Evolutionary conservation across 1,140 invertebrate genomes (phyloP).

Genomic region (Cecropterus lyciades): DNA sequence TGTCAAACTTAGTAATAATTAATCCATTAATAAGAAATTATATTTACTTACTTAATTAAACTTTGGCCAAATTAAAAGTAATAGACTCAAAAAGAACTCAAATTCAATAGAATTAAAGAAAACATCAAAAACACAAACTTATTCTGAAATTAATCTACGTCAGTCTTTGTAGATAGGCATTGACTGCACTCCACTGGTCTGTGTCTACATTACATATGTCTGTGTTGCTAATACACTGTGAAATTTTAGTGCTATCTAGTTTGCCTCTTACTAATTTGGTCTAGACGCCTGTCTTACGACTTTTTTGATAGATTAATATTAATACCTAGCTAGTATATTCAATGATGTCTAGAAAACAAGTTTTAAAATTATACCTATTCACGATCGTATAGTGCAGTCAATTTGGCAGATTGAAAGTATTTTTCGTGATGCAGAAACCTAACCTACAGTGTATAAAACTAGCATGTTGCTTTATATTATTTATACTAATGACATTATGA

Average conservation of each 20-base stretch:
- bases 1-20: too few relatives aligned
- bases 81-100: too few relatives aligned
- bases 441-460: background rate
- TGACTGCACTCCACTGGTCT: background rate
- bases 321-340: slow-evolving; percentile 2
- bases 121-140: too few relatives aligned
- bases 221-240: slow-evolving; percentile 1
- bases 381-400: background rate
- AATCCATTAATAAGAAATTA: too few relatives aligned
- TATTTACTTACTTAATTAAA: too few relatives aligned
- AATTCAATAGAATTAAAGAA: too few relatives aligned
- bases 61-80: too few relatives aligned
- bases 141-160: too few relatives aligned
- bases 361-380: slow-evolving; percentile 1
- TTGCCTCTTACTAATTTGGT: slow-evolving; percentile 23
- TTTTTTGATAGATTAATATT: slow-evolving; percentile 24
- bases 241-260: slow-evolving; percentile 27
- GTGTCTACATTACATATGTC: slow-evolving; percentile 7
- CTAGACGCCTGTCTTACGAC: slow-evolving; percentile 16
- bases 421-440: background rate
- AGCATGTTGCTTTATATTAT: too few relatives aligned
- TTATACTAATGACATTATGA: background rate
- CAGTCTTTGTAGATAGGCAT: slow-evolving; percentile 1
- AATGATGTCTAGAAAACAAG: background rate
- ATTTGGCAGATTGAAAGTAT: slow-evolving; percentile 7